Conservation (phyloP, 2,797 vertebrate genomes). For the Coreius guichenoti region DNA sequence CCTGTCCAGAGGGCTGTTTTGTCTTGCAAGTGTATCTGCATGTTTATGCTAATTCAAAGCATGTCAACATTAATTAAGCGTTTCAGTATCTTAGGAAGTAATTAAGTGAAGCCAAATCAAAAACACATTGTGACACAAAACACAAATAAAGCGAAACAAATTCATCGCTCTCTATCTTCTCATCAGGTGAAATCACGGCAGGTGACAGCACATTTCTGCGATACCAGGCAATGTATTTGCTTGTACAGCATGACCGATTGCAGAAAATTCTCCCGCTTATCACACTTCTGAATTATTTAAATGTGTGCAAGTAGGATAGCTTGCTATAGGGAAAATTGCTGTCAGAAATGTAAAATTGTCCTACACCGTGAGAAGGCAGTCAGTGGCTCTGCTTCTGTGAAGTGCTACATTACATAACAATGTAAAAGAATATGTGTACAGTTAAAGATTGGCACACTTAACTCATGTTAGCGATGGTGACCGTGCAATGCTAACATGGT, state of each 20-base stretch:
- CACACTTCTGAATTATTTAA: conserved; percentile 48
- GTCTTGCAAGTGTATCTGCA: conserved; percentile 43
- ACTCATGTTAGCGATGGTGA: background rate
- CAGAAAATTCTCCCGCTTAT: conserved; percentile 25
- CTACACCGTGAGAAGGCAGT: conserved; percentile 24
- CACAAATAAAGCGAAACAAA: conserved; percentile 32
- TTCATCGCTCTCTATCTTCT: conserved; percentile 22
- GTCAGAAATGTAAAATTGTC: conserved; percentile 52
- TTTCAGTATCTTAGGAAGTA: conserved; percentile 31
- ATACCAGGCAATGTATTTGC: conserved; percentile 14
- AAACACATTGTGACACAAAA: conserved; percentile 42
- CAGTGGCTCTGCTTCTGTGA: conserved; percentile 3
- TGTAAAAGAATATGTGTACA: conserved; percentile 17
- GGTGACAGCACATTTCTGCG: conserved; percentile 12
- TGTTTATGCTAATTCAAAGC: conserved; percentile 56
- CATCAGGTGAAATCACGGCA: conserved; percentile 22
- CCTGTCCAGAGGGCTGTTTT: conserved; percentile 44
- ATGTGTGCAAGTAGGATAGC: conserved; percentile 32
- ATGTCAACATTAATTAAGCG: conserved; percentile 55
- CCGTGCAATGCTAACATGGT: conserved; percentile 8
- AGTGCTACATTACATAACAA: conserved; percentile 35
- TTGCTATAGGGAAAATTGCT: conserved; percentile 44
- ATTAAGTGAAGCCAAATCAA: conserved; percentile 49
- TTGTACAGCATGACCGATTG: conserved; percentile 40
- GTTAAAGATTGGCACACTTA: conserved; percentile 16